Conservation (phyloP, 2,113 vertebrate genomes). For the Gadus chalcogrammus region DNA sequence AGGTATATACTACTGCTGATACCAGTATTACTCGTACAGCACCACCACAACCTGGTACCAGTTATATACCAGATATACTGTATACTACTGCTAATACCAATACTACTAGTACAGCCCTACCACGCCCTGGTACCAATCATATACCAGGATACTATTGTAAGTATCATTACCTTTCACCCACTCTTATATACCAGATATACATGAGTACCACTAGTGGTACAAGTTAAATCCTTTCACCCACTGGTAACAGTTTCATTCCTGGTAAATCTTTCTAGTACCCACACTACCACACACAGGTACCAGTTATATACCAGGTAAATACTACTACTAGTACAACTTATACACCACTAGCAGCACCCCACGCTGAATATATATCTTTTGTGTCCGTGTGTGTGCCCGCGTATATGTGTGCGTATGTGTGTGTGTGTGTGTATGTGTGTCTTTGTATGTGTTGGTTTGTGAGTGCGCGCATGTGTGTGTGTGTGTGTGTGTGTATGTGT, state of each 20-base stretch:
- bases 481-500: slow-evolving; percentile 1
- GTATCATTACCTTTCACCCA: slow-evolving; percentile 35
- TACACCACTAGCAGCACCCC: not conserved
- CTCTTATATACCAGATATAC: slow-evolving; percentile 82
- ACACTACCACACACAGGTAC: slow-evolving; percentile 90
- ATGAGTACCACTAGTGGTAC: not conserved
- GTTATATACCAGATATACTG: slow-evolving; percentile 78
- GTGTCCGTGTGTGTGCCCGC: not conserved
- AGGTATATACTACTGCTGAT: slow-evolving; percentile 64
- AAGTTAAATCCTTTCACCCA: slow-evolving; percentile 58
- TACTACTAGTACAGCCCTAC: not conserved
- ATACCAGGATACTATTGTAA: slow-evolving; percentile 69
- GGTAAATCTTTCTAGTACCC: slow-evolving; percentile 78
- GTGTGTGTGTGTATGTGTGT: not conserved
- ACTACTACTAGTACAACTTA: not conserved
- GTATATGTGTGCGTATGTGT: too few relatives aligned
- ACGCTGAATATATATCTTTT: too few relatives aligned
- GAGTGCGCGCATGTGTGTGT: not conserved
- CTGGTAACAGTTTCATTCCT: slow-evolving; percentile 47
- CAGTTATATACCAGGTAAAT: slow-evolving; percentile 89
- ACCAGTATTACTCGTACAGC: not conserved
- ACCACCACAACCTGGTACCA: slow-evolving; percentile 73
- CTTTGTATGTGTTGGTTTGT: not conserved
- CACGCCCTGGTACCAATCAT: slow-evolving; percentile 79
- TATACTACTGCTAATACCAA: not conserved